Percentiles rank a stretch among this genome's conserved stretches.
Conservation (phyloP, 2,888 invertebrate species). For the Scaptodrosophila latifasciaeformis region DNA sequence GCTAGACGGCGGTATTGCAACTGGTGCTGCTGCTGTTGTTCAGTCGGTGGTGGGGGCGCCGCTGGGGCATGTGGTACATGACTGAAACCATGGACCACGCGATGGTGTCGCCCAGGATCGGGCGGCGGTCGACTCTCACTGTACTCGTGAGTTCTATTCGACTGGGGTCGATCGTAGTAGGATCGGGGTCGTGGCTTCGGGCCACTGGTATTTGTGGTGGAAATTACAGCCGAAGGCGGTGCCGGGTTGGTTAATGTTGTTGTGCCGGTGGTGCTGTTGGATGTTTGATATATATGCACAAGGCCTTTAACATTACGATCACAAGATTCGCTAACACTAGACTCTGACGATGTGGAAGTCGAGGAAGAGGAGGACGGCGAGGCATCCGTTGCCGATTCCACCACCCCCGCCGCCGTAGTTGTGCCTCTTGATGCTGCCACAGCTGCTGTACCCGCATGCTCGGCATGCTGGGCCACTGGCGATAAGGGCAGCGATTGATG, state of each 20-base stretch:
- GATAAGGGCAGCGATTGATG: slow-evolving; percentile 79
- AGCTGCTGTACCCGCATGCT: slow-evolving; percentile 35
- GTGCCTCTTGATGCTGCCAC: slow-evolving; percentile 17
- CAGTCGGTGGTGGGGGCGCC: slow-evolving; percentile 1
- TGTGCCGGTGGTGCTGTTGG: slow-evolving; percentile 56
- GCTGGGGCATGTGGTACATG: slow-evolving; percentile 46
- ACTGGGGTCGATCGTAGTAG: slow-evolving; percentile 70
- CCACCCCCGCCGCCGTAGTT: not conserved
- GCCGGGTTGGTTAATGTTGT: slow-evolving; percentile 1
- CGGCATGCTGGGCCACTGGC: slow-evolving; percentile 77
- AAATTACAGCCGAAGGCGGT: slow-evolving; percentile 1
- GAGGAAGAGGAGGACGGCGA: slow-evolving; percentile 23
- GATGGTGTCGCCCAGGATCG: slow-evolving; percentile 71
- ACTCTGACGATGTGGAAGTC: slow-evolving; percentile 53
- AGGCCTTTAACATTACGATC: slow-evolving; percentile 84
- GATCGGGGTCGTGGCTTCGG: slow-evolving; percentile 71
- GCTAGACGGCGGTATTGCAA: slow-evolving; percentile 83
- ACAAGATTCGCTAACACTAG: slow-evolving; percentile 75
- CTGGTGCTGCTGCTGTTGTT: slow-evolving; percentile 45
- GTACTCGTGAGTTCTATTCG: slow-evolving; percentile 67
- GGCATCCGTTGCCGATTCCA: not conserved
- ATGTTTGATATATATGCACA: slow-evolving; percentile 84
- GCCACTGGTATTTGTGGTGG: slow-evolving; percentile 18
- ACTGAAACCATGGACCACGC: slow-evolving; percentile 19
- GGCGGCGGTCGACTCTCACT: slow-evolving; percentile 75